These are phyloP conservation scores for Tragelaphus oryx DNA, from an alignment of 2,797 vertebrate genomes.

Conservation along the genomic window DNA sequence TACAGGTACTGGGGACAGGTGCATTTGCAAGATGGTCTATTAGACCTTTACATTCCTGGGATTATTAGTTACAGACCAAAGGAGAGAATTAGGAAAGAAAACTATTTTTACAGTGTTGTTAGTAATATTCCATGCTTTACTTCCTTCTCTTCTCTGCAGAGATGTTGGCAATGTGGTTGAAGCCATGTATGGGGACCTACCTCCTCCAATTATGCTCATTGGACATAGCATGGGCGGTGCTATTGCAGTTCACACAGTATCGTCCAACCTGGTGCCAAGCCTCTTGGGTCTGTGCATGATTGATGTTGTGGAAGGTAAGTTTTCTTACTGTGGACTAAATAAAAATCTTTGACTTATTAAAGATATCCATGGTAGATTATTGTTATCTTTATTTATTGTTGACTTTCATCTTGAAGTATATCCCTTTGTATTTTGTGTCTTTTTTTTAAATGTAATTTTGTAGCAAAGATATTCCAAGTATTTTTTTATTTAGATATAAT, in stretches of 20 bases:
- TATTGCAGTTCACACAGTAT: slow-evolving; percentile 95
- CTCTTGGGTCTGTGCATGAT: slow-evolving; percentile 96
- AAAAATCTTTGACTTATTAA: background rate
- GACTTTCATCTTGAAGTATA: slow-evolving; percentile 8
- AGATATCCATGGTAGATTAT: background rate
- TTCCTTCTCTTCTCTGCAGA: slow-evolving; percentile 74
- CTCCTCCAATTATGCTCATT: slow-evolving; percentile 96
- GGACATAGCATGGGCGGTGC: slow-evolving; percentile 99
- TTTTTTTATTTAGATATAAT: background rate
- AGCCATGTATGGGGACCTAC: slow-evolving; percentile 92
- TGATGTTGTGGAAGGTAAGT: slow-evolving; percentile 96
- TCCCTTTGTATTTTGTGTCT: background rate
- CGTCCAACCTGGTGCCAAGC: slow-evolving; percentile 90
- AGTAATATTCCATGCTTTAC: background rate
- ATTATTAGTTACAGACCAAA: slow-evolving; percentile 5
- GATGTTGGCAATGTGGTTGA: slow-evolving; percentile 96
- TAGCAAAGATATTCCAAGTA: background rate
- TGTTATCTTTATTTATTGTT: slow-evolving; percentile 7
- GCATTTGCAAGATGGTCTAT: background rate
- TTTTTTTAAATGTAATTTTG: background rate
- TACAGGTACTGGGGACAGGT: background rate
- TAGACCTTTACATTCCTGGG: background rate
- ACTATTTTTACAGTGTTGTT: background rate
- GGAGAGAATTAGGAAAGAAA: background rate
- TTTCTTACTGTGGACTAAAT: background rate